Evolutionary conservation across 1,140 invertebrate genomes (phyloP).

Genomic region (Halyomorpha halys): DNA sequence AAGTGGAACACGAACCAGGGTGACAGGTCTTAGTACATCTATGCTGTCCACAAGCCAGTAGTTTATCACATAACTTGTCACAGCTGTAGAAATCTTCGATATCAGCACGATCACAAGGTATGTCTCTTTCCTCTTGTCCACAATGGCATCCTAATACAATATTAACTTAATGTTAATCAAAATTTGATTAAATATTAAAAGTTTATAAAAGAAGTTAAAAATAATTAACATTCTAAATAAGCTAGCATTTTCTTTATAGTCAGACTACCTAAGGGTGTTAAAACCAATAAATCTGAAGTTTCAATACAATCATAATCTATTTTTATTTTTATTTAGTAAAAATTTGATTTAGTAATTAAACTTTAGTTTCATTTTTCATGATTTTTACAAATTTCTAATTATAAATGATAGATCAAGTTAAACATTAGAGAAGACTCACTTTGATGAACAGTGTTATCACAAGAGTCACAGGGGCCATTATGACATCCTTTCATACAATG

Average conservation of each 20-base stretch:
- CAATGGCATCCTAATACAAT: constrained; percentile 48
- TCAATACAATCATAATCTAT: no score
- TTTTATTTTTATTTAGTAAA: no score
- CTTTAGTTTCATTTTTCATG: no score
- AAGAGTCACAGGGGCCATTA: constrained; percentile 40
- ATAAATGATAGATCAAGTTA: no score
- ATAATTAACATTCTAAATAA: no score
- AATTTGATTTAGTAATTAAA: no score
- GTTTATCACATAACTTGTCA: constrained; percentile 53
- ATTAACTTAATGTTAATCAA: no score
- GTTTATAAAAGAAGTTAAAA: no score
- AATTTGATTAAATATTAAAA: no score
- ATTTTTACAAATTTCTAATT: no score
- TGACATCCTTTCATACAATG: constrained; percentile 47
- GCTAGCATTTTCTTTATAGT: no score
- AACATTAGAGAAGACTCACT: constrained; percentile 29
- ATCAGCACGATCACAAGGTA: constrained; percentile 39
- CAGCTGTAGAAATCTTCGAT: constrained; percentile 45
- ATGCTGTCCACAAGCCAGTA: constrained; percentile 65
- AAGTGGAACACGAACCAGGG: constrained; percentile 43
- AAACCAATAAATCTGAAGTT: not conserved
- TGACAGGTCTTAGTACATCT: constrained; percentile 64
- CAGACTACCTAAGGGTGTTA: no score
- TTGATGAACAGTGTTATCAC: constrained; percentile 46
- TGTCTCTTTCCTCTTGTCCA: constrained; percentile 40